These are phyloP conservation scores for Hymenochirus boettgeri DNA, from an alignment of 2,113 vertebrate species.

Conservation along the genomic window DNA sequence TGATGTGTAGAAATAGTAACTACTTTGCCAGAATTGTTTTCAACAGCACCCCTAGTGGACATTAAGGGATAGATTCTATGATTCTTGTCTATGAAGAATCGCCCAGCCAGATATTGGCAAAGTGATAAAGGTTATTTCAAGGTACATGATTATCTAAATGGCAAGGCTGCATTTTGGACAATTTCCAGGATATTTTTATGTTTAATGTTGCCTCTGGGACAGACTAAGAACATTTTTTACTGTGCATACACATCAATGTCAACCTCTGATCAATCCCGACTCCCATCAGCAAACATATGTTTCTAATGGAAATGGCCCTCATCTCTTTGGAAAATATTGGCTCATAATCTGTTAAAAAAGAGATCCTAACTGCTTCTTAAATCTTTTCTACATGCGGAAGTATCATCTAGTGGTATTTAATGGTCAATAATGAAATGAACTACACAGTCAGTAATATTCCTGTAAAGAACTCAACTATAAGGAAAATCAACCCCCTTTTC, in stretches of 20 bases:
- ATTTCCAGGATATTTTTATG: constrained; percentile 38
- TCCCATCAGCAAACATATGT: constrained; percentile 37
- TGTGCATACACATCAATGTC: constrained; percentile 29
- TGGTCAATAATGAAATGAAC: no score
- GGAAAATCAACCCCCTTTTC: no score
- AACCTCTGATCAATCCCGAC: constrained; percentile 26
- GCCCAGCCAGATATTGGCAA: constrained; percentile 5
- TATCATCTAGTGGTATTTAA: no score
- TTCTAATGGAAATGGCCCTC: constrained; percentile 11
- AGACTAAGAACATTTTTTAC: constrained; percentile 33
- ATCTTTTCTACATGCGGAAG: no score
- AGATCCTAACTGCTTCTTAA: neutral
- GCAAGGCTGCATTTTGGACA: constrained; percentile 26
- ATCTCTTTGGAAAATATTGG: constrained; percentile 8
- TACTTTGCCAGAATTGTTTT: no score
- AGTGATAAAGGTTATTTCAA: constrained; percentile 33
- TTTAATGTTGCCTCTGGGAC: constrained; percentile 40
- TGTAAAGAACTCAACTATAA: no score
- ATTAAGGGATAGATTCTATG: no score
- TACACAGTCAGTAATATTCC: no score
- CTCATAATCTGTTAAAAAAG: constrained; percentile 12
- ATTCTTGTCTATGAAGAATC: neutral
- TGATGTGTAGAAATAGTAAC: no score
- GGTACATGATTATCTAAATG: constrained; percentile 33
- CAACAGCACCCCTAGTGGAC: no score